Evolutionary conservation across 2,888 invertebrate genomes (phyloP).

Genomic region (Agrilus mali): DNA sequence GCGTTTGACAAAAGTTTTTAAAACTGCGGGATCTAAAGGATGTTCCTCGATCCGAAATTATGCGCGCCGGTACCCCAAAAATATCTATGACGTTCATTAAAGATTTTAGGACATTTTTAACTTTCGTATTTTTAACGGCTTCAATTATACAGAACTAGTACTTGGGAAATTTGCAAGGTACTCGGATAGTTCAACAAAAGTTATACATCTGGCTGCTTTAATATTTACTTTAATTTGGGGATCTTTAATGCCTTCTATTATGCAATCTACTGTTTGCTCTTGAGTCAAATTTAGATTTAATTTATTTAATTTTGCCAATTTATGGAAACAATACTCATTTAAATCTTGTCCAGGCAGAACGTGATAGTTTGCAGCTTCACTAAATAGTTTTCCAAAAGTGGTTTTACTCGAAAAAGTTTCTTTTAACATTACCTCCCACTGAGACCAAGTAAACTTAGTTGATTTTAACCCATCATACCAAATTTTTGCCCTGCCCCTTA

Average conservation of each 20-base stretch:
- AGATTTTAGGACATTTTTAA: no score
- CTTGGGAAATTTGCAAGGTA: slow-evolving; percentile 3
- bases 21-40: background rate
- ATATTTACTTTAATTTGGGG: slow-evolving; percentile 2
- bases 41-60: background rate
- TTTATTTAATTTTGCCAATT: background rate
- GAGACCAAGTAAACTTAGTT: no score
- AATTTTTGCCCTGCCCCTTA: no score
- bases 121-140: no score
- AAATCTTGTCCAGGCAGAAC: background rate
- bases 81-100: no score
- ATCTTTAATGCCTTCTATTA: slow-evolving; percentile 1
- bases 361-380: no score
- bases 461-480: no score
- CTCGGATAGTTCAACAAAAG: background rate
- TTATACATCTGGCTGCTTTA: slow-evolving; percentile 2
- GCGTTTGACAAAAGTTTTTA: background rate
- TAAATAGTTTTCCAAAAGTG: no score
- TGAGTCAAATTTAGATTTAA: slow-evolving; percentile 1
- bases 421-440: no score
- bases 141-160: no score
- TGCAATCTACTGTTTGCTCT: slow-evolving; percentile 1
- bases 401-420: no score
- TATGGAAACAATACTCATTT: slow-evolving; percentile 2
- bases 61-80: no score